A percentile compares a stretch with the other conserved stretches of the same genome.
Evolutionary conservation across 2,888 invertebrate genomes (phyloP).

Genomic region (Chloromyia formosa): DNA sequence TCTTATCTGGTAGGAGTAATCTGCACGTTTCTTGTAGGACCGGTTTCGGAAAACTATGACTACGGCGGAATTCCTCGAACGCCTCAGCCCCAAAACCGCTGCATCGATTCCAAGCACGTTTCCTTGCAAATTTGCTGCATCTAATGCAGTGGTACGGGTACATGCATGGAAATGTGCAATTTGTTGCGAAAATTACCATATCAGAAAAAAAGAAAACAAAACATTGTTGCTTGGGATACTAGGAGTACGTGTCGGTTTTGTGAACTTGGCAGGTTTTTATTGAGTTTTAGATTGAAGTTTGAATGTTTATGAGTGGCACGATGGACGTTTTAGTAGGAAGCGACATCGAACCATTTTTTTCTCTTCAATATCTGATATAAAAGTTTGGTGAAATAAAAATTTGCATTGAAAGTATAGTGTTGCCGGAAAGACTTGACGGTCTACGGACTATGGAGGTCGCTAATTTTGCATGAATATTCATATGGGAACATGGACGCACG

Average conservation of each 20-base stretch:
- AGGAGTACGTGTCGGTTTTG: background rate
- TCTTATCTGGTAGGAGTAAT: too few relatives aligned
- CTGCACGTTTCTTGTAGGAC: slow-evolving; percentile 8
- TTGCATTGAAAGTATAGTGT: background rate
- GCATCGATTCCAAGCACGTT: background rate
- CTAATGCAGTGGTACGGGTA: too few relatives aligned
- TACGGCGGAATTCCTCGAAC: background rate
- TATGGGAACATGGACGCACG: too few relatives aligned
- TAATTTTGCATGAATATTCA: background rate
- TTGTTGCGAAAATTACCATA: background rate
- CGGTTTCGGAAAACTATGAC: background rate
- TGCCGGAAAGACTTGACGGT: background rate
- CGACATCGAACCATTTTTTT: background rate
- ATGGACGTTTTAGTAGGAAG: too few relatives aligned
- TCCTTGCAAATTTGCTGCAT: too few relatives aligned
- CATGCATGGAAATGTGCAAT: background rate
- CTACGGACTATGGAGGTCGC: too few relatives aligned
- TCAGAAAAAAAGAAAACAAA: background rate
- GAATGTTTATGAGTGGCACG: too few relatives aligned
- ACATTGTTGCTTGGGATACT: background rate
- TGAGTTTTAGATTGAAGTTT: too few relatives aligned
- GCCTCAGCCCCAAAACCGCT: background rate
- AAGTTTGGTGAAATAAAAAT: background rate
- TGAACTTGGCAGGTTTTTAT: background rate
- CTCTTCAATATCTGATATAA: background rate